These are phyloP conservation scores for Ceuthmochares aereus DNA, from an alignment of 2,113 vertebrate genomes.

Conservation along the genomic window DNA sequence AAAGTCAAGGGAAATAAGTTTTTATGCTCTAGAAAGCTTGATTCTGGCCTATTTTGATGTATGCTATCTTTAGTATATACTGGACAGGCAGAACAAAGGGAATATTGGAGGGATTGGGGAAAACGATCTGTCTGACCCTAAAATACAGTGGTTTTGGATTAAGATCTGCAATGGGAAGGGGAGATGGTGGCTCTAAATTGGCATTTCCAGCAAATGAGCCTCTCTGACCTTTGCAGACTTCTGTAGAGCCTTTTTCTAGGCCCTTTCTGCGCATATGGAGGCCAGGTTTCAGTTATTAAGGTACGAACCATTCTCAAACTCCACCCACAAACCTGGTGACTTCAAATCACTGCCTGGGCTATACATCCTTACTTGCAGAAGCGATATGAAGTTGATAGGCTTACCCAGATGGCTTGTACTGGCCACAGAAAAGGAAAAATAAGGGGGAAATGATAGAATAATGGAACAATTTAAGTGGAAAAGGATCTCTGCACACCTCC, in stretches of 20 bases:
- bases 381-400: neutral
- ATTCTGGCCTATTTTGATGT: neutral
- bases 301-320: neutral
- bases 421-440: neutral
- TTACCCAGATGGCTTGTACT: neutral
- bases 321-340: neutral
- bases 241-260: neutral
- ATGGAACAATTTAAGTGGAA: neutral
- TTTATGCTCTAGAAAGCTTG: neutral
- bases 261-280: neutral
- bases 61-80: neutral
- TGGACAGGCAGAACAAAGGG: neutral
- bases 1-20: neutral
- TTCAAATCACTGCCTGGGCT: neutral
- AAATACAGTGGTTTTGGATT: neutral
- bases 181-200: neutral
- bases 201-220: neutral
- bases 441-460: neutral
- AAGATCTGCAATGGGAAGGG: neutral
- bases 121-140: neutral
- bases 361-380: neutral
- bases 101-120: neutral
- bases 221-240: neutral
- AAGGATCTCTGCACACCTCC: neutral
- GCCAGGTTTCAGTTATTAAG: neutral